These are phyloP conservation scores for Drosophila subobscura DNA, from an alignment of 1,140 invertebrate genomes.

Conservation along the genomic window DNA sequence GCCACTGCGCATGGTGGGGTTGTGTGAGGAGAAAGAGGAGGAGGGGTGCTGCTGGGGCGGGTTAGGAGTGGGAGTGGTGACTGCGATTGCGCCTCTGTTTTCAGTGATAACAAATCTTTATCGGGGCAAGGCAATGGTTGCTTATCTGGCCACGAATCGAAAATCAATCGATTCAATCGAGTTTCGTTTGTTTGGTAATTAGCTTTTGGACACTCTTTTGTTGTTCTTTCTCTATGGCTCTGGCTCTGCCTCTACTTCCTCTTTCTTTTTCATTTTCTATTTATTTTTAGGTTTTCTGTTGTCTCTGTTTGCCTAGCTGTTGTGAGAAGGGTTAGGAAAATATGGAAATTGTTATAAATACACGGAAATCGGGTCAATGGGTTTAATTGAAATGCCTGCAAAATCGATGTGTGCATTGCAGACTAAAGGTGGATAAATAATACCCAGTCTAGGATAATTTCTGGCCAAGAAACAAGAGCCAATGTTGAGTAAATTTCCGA, in stretches of 20 bases:
- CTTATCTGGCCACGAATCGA: constrained; percentile 69
- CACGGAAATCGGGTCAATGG: constrained; percentile 21
- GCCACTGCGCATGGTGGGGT: constrained; percentile 70
- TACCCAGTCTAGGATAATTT: no score
- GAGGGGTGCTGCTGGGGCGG: neutral
- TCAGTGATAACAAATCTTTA: constrained; percentile 83
- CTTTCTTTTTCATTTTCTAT: constrained; percentile 24
- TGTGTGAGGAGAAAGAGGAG: neutral
- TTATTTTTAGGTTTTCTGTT: constrained; percentile 8
- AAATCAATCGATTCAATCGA: constrained; percentile 77
- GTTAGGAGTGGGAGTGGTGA: constrained; percentile 3
- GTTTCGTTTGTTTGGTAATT: constrained; percentile 78
- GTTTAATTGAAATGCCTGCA: neutral
- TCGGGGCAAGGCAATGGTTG: constrained; percentile 73
- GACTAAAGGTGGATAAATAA: constrained; percentile 8
- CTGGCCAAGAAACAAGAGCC: no score
- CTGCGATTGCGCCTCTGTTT: constrained; percentile 79
- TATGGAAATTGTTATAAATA: constrained; percentile 36
- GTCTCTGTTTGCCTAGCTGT: constrained; percentile 17
- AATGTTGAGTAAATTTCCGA: no score
- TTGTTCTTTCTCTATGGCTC: constrained; percentile 30
- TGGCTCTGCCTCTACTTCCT: neutral
- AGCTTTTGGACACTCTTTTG: constrained; percentile 68
- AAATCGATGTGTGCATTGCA: constrained; percentile 8
- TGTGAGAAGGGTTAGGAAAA: constrained; percentile 37